phyloP scores from a whole-genome alignment of 2,113 vertebrate genomes.

The Bubalus kerabau region DNA sequence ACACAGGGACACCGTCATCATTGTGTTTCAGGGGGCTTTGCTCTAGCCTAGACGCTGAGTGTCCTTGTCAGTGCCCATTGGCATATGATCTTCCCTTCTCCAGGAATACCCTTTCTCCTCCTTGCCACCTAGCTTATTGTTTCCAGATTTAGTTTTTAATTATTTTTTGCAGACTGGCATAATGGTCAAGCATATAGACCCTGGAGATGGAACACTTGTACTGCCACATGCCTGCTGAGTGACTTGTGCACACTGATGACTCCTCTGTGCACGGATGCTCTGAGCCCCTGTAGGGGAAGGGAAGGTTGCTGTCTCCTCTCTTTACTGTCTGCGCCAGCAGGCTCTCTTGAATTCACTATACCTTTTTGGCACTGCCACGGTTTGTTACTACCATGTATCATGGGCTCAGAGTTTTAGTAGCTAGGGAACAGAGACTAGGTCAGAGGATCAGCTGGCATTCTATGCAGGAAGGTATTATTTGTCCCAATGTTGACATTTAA shows the following conservation, averaged over 20 bases:
- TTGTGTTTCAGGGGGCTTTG: accelerated
- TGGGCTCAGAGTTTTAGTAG: background rate
- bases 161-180: background rate
- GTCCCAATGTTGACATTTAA: background rate
- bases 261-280: accelerated
- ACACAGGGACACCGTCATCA: accelerated
- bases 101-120: background rate
- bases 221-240: accelerated
- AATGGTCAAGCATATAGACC: accelerated
- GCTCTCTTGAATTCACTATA: accelerated
- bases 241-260: accelerated
- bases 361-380: background rate
- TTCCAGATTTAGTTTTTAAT: background rate
- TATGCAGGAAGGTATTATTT: accelerated
- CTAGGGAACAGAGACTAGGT: background rate
- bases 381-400: background rate
- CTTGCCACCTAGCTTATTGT: accelerated
- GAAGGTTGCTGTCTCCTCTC: accelerated
- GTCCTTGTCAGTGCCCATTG: accelerated
- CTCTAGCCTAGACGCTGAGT: accelerated
- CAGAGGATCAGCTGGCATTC: background rate
- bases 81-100: accelerated
- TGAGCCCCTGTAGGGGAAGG: accelerated
- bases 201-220: accelerated
- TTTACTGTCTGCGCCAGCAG: background rate